phyloP scores from a whole-genome alignment of 2,888 invertebrate genomes.

The Polydrusus pterygomalis region DNA sequence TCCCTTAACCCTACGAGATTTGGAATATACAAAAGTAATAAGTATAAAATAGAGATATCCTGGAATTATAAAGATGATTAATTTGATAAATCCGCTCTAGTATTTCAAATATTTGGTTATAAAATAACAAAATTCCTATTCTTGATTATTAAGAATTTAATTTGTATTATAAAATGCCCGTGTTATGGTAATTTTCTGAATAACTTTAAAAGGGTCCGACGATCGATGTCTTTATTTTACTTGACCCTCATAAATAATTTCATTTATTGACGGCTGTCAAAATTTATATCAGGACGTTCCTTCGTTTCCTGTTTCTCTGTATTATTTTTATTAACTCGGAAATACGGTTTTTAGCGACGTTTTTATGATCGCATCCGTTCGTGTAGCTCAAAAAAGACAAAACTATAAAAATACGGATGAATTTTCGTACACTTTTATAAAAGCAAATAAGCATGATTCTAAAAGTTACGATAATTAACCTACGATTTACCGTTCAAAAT shows the following conservation, averaged over 20 bases:
- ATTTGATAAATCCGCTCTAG: neutral
- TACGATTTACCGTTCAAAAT: no score
- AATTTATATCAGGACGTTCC: neutral
- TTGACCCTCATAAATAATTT: slow-evolving; percentile 11
- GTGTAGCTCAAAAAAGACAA: no score
- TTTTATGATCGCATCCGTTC: no score
- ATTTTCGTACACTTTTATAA: no score
- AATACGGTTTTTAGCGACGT: no score
- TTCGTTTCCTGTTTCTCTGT: neutral
- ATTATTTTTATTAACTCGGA: no score
- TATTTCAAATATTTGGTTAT: neutral
- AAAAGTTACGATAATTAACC: no score
- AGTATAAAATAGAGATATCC: no score
- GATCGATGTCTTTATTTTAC: neutral
- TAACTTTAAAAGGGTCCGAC: slow-evolving; percentile 4
- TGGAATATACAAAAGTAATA: no score
- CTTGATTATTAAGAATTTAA: neutral
- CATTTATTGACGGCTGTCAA: slow-evolving; percentile 8
- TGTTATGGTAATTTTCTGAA: slow-evolving; percentile 17
- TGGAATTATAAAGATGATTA: no score
- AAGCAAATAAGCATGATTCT: no score
- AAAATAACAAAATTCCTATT: neutral
- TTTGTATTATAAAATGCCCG: neutral
- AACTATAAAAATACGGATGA: neutral
- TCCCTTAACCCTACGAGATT: no score